Evolutionary conservation across 2,888 invertebrate species (phyloP).

Genomic region (Hedychridium roseum): DNA sequence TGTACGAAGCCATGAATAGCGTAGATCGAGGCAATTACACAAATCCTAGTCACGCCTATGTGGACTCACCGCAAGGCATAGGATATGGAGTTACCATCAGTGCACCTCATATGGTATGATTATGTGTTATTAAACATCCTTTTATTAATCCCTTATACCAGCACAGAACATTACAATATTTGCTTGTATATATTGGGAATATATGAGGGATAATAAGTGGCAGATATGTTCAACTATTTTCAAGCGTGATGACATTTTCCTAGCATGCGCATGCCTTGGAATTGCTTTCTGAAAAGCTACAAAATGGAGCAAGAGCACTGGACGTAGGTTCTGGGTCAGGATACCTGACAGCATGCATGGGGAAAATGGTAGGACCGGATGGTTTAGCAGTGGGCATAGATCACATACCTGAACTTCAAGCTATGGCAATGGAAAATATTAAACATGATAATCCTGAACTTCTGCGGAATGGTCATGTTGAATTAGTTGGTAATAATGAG

Average conservation of each 20-base stretch:
- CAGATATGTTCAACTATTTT: no score
- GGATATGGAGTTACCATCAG: constrained; percentile 95
- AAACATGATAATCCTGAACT: constrained; percentile 75
- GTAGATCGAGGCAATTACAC: constrained; percentile 88
- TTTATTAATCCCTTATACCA: no score
- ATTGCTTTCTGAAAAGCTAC: constrained; percentile 79
- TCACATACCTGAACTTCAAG: constrained; percentile 85
- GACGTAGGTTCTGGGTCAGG: constrained; percentile 96
- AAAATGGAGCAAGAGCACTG: constrained; percentile 79
- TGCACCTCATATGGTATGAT: constrained; percentile 92
- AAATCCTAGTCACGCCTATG: constrained; percentile 76
- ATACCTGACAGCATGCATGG: constrained; percentile 92
- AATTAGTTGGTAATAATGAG: constrained; percentile 71
- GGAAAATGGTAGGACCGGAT: constrained; percentile 78
- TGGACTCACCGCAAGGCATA: constrained; percentile 92
- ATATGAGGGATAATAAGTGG: no score
- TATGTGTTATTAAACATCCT: constrained; percentile 2
- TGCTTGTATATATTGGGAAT: not conserved
- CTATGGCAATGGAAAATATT: constrained; percentile 80
- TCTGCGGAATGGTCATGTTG: constrained; percentile 72
- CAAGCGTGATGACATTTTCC: constrained; percentile 39
- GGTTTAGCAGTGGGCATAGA: constrained; percentile 86
- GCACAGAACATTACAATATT: no score
- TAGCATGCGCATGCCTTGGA: constrained; percentile 94
- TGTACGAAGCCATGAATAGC: constrained; percentile 81